A percentile compares a stretch with the other conserved stretches of the same genome.
Conservation (phyloP, 2,797 vertebrate genomes). For the Hemitrygon akajei region DNA sequence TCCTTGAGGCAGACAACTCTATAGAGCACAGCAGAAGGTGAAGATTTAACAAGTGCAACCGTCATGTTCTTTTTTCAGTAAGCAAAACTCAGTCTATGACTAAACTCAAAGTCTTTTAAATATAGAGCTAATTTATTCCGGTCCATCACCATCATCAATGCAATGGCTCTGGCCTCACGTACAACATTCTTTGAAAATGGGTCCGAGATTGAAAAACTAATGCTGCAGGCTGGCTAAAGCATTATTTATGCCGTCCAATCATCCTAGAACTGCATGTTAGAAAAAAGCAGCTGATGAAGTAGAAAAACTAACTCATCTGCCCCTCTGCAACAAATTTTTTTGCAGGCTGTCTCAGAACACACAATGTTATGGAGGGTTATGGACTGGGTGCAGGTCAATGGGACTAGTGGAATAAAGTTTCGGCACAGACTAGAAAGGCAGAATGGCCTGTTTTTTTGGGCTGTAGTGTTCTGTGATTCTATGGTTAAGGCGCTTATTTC, state of each 20-base stretch:
- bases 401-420: no score
- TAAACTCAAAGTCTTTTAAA: not conserved
- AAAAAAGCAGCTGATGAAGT: not conserved
- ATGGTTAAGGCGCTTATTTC: not conserved
- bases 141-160: not conserved
- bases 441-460: no score
- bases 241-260: not conserved
- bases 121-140: not conserved
- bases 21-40: not conserved
- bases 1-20: not conserved
- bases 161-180: not conserved
- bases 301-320: not conserved
- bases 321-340: not conserved
- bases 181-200: not conserved
- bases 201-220: not conserved
- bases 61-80: not conserved
- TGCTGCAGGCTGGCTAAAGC: not conserved
- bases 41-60: not conserved
- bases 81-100: not conserved
- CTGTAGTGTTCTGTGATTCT: no score
- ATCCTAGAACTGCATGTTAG: not conserved
- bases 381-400: no score
- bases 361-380: no score
- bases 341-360: not conserved
- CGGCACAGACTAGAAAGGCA: no score